Base-by-base conservation (phyloP, 2,888 invertebrate genomes). In the Phyllotreta cruciferae region DNA sequence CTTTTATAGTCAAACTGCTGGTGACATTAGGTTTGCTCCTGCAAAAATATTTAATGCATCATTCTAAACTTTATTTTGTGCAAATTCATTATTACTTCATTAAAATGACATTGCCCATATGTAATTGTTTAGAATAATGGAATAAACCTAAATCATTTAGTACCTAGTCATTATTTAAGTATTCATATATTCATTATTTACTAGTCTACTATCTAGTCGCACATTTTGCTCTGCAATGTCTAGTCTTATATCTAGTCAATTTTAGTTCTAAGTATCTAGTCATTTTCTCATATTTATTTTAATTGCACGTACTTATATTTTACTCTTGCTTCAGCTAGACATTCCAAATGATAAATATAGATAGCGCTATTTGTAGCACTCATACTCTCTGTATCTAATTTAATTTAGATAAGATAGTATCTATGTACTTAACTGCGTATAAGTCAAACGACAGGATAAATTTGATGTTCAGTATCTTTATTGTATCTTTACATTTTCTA, bases 281-380 rank as follows among this genome's bases (percentile, higher is more conserved):
- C 24, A 24, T 24, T 24, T 24, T 24, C n/a, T n/a, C n/a, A 3
- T 47, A 36, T 50, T n/a, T 24, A 50, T 50, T 42, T 11, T 24
- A 35, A 35, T 36, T 50, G 54, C 35, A 52, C 11, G 34, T 55
- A 42, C 8, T 14, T 11, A 53, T 24, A 41, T 14, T 47, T 47
- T n/a, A 41, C 53, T 56, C 52, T 37, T 35, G 53, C 63, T 63
- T 60, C 60, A 49, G 11, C 53, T 63, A 63, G 56, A 44, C 64
- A 64, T 64, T 64, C 60, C 60, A 64, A 45, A 56, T 2, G 1
- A 37, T 39, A 38, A 47, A 24, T 55, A 6, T 36, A 56, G 36
- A 41, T 56, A 36, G 35, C 9, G 14, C 13, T 10, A 35, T 7
- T 24, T 49, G 24, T 24, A 24, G 24, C 24, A 24, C 24, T 4